Percentiles rank a stretch among this genome's conserved stretches.
Evolutionary conservation across 2,797 vertebrate genomes (phyloP).

Genomic region (Urosaurus nigricauda): DNA sequence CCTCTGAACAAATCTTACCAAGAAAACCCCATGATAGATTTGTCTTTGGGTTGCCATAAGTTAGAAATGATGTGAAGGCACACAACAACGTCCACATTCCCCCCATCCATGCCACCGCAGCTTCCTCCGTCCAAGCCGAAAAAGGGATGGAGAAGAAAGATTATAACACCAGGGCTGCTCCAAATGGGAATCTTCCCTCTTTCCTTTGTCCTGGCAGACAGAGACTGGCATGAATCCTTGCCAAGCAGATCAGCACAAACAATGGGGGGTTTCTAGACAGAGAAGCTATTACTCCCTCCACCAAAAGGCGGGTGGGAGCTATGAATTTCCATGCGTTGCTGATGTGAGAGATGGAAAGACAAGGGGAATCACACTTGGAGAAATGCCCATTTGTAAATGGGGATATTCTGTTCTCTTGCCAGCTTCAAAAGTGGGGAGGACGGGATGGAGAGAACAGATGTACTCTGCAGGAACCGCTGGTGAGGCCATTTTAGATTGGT

Average conservation of each 20-base stretch:
- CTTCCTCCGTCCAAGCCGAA: neutral
- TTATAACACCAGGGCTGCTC: neutral
- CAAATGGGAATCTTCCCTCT: constrained; percentile 13
- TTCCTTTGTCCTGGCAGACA: constrained; percentile 28
- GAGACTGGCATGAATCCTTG: constrained; percentile 25
- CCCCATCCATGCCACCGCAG: too few relatives aligned
- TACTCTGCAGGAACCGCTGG: neutral
- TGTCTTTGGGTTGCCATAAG: too few relatives aligned
- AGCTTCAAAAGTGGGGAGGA: neutral
- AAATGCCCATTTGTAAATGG: accelerated
- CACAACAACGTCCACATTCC: too few relatives aligned
- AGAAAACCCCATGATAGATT: too few relatives aligned
- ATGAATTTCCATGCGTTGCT: constrained; percentile 40
- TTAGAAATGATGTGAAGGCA: too few relatives aligned
- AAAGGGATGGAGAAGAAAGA: neutral
- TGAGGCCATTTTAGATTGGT: neutral
- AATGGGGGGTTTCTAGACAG: neutral
- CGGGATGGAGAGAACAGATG: too few relatives aligned
- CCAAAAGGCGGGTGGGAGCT: too few relatives aligned
- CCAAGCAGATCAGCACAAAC: constrained; percentile 25
- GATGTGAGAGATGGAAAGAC: constrained; percentile 17
- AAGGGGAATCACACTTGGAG: neutral
- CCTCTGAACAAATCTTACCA: too few relatives aligned
- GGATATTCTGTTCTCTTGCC: neutral
- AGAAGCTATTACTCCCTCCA: constrained; percentile 1